Base-by-base conservation (phyloP, 2,113 vertebrate genomes). In the Charina bottae region DNA sequence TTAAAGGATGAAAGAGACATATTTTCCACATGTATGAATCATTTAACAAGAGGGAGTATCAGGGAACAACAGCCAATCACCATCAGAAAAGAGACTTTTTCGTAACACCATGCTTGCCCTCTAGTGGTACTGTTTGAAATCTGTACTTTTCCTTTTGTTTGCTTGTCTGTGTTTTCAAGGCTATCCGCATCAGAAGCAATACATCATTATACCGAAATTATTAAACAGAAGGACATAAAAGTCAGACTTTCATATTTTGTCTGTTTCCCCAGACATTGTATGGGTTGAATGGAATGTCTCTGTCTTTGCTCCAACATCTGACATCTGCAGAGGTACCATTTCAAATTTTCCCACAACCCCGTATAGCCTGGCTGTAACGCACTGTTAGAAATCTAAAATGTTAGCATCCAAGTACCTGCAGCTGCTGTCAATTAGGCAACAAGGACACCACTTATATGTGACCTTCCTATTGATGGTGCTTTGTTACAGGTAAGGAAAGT, bases 91-190 rank as follows among this genome's bases (percentile, higher is more conserved):
- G 8, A 1, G 5, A 26, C 28, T 83, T 26, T 85, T 91, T 85
- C 3, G 72, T 64, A 92, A 72, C 88, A 49, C 53, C 88, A 0
- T 23, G 89, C 93, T 58, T 92, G 94, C 92, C 93, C 92, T 93
- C 93, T 96, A 0, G 90, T 93, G 94, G 93, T 93, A 93, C n/a
- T 0, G 5, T 2, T 6, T 24, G 53, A 87, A 37, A 87, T 28
- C 24, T 24, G n/a, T 46, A 7, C 56, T 49, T 86, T 90, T 62
- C 28, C n/a, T 84, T 90, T 62, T 33, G 56, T 53, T 28, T 33
- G 58, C n/a, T 23, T 24, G 10, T 88, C 21, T 54, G 53, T 1
- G 19, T 33, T 84, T 85, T 85, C 42, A 53, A n/a, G 53, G 26
- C 49, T 54, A n/a, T n/a, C 4, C 4, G 24, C 6, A 53, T 85